Evolutionary conservation across 2,888 invertebrate genomes (phyloP).

Genomic region (Nephrotoma flavescens): DNA sequence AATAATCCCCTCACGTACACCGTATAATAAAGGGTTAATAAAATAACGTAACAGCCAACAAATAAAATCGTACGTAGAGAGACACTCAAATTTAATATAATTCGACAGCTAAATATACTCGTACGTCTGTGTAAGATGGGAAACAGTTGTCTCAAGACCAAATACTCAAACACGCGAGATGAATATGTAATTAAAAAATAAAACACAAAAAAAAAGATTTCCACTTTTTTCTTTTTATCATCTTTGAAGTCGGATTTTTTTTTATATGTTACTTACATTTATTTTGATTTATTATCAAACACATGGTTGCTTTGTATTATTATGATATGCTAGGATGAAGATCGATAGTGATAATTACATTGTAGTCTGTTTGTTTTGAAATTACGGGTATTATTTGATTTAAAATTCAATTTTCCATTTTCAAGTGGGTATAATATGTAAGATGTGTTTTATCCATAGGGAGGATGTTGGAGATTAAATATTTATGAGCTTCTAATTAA

Average conservation of each 20-base stretch:
- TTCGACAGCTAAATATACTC: not conserved
- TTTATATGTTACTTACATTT: not conserved
- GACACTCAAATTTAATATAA: not conserved
- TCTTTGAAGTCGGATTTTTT: not conserved
- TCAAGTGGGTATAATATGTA: not conserved
- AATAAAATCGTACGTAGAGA: not conserved
- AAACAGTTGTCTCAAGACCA: not conserved
- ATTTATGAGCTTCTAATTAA: not conserved
- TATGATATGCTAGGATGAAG: not conserved
- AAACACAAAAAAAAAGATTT: not conserved
- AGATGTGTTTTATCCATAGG: not conserved
- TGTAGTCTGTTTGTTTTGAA: not conserved
- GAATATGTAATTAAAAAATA: not conserved
- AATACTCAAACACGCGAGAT: not conserved
- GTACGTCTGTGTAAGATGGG: not conserved
- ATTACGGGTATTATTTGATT: not conserved
- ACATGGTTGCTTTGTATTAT: not conserved
- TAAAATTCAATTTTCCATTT: not conserved
- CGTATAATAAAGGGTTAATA: not conserved
- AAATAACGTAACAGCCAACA: not conserved
- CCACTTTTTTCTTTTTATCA: not conserved
- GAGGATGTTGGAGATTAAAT: not conserved
- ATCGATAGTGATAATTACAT: not conserved
- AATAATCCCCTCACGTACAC: not conserved
- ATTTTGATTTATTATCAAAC: not conserved